Percentiles rank a stretch among this genome's conserved stretches.
Evolutionary conservation across 2,113 vertebrate species (phyloP).

Genomic region (Psephotus haematonotus): DNA sequence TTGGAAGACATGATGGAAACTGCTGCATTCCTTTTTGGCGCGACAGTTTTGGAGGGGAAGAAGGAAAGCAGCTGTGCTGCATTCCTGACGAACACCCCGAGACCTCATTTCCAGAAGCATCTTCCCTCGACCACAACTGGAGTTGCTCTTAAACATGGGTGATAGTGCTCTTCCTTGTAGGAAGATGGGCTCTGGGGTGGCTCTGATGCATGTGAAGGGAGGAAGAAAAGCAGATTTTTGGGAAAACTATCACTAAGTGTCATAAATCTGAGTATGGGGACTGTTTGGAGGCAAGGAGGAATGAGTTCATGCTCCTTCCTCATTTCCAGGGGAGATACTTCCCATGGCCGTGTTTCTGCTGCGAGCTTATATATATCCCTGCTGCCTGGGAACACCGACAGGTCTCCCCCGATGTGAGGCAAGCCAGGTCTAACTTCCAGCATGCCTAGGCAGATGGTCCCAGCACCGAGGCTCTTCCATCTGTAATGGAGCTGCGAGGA

Average conservation of each 20-base stretch:
- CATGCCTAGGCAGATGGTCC: background rate
- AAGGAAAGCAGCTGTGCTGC: background rate
- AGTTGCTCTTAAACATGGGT: background rate
- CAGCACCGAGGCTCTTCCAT: background rate
- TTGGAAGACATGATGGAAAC: background rate
- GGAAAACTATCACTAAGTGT: background rate
- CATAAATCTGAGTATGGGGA: background rate
- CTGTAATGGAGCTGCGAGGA: background rate
- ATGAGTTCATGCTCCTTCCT: background rate
- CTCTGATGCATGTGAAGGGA: rapidly evolving
- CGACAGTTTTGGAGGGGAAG: background rate
- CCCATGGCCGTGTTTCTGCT: background rate
- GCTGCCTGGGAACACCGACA: background rate
- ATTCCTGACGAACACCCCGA: background rate
- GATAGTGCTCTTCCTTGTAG: background rate
- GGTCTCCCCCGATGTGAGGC: background rate
- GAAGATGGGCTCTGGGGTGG: background rate
- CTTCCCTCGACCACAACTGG: background rate
- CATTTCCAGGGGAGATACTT: background rate
- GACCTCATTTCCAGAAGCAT: background rate
- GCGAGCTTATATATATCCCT: background rate
- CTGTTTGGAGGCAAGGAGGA: background rate
- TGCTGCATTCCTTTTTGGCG: background rate
- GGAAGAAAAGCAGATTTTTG: background rate
- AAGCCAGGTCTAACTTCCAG: background rate